These are phyloP conservation scores for Pyrocephalus nanus DNA, from an alignment of 2,797 vertebrate species.

Conservation along the genomic window DNA sequence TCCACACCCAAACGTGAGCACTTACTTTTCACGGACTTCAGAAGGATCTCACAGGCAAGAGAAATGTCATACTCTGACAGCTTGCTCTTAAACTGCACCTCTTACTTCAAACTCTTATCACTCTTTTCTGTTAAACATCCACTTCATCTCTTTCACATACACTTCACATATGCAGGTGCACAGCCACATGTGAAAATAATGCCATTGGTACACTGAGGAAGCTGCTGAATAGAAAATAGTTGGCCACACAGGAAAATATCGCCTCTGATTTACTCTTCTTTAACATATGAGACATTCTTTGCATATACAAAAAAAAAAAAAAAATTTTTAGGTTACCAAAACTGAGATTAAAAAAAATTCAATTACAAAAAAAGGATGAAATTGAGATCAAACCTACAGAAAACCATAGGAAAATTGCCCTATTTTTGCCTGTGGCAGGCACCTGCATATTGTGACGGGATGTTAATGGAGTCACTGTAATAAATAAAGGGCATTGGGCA, in stretches of 20 bases:
- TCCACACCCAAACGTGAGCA: rapidly evolving
- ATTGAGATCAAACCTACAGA: not conserved
- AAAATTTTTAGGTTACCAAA: not conserved
- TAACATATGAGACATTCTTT: not conserved
- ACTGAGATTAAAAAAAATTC: not conserved
- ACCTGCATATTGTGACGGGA: not conserved
- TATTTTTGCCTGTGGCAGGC: not conserved
- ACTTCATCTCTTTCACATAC: not conserved
- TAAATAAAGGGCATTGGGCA: not conserved
- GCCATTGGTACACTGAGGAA: not conserved
- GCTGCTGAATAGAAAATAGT: not conserved
- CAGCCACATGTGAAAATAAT: not conserved
- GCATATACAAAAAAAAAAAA: not conserved
- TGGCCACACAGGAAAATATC: not conserved
- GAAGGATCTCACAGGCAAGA: not conserved
- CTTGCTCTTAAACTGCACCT: not conserved
- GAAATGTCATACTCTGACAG: not conserved
- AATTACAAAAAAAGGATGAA: not conserved
- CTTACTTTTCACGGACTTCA: not conserved
- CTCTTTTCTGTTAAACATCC: not conserved
- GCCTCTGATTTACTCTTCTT: not conserved
- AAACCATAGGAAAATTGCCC: not conserved
- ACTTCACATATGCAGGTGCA: rapidly evolving
- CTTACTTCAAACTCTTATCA: not conserved
- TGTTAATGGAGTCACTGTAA: not conserved